phyloP scores from a whole-genome alignment of 2,888 invertebrate genomes.

The Seira sanloemensis region DNA sequence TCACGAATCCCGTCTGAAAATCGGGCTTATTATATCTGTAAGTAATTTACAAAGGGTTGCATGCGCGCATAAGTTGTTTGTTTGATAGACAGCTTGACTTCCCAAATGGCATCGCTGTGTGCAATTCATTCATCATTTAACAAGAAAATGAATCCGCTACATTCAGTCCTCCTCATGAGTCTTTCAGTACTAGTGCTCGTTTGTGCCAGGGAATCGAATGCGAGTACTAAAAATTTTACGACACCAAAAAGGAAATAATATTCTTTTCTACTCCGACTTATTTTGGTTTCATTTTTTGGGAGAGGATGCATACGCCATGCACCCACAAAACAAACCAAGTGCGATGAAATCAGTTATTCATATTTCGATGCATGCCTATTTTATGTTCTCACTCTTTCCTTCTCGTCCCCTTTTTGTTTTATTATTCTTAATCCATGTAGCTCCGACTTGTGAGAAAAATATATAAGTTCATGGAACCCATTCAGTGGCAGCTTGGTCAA shows the following conservation, averaged over 20 bases:
- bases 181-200: not conserved
- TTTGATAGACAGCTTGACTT: not conserved
- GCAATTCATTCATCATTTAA: conserved; percentile 50
- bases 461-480: not conserved
- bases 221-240: not conserved
- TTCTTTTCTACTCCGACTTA: no score
- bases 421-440: not conserved
- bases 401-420: not conserved
- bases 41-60: not conserved
- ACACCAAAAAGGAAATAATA: not conserved
- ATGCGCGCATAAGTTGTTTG: not conserved
- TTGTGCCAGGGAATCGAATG: not conserved
- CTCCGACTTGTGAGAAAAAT: not conserved
- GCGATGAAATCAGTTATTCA: not conserved
- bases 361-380: not conserved
- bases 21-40: not conserved
- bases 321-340: not conserved
- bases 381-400: not conserved
- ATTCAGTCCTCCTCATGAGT: not conserved
- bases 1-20: not conserved
- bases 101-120: not conserved
- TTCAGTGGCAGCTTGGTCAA: not conserved
- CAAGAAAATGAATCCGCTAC: not conserved
- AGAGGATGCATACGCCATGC: not conserved
- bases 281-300: no score